Base-by-base conservation (phyloP, 2,888 invertebrate species). In the Cheilosia vernalis region DNA sequence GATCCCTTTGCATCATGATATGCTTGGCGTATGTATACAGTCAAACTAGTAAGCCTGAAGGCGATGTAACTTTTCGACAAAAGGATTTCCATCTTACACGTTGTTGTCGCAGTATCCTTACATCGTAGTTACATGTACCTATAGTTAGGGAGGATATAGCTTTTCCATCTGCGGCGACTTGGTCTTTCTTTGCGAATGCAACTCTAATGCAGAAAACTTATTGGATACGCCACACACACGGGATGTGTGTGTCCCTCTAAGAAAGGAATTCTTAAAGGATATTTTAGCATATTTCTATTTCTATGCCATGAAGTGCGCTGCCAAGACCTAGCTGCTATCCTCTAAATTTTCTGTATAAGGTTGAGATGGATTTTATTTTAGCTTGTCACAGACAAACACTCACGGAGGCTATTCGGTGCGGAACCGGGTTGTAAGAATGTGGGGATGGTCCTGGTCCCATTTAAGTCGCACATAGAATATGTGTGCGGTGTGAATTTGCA, bases 21-120 rank as follows among this genome's bases (percentile, higher is more conserved):
- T 53, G 76, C 30, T 49, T 9, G 44, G 24, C 24, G 17, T 40
- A 60, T 24, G n/a, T 27, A 33, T 27, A 33, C 42, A 56, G 13
- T 10, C 15, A 53, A 42, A 53, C 63, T 27, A 47, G n/a, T 44
- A 15, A 15, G 13, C 60, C 85, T 76, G 15, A 60, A 40, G 56
- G 85, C 72, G 47, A 76, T 76, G 81, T 85, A 80, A 81, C 76
- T 85, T 85, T 72, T 69, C 76, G 85, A 81, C 81, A 85, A 81
- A 69, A 76, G 76, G 85, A 81, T 85, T 85, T 85, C 51, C 81
- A 66, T 81, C 81, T 81, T 76, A 76, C 80, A 76, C 61, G 55
- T 66, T 70, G 42, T 61, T 63, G 37, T 63, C 74, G 73, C 37
- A 37, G 37, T 74, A 74, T 74, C 42, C 83, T 73, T 53, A 66